Percentiles rank a stretch among this genome's conserved stretches.
These are phyloP conservation scores for Pristionchus arcanus DNA, from an alignment of 2,888 invertebrate genomes.

Conservation along the genomic window DNA sequence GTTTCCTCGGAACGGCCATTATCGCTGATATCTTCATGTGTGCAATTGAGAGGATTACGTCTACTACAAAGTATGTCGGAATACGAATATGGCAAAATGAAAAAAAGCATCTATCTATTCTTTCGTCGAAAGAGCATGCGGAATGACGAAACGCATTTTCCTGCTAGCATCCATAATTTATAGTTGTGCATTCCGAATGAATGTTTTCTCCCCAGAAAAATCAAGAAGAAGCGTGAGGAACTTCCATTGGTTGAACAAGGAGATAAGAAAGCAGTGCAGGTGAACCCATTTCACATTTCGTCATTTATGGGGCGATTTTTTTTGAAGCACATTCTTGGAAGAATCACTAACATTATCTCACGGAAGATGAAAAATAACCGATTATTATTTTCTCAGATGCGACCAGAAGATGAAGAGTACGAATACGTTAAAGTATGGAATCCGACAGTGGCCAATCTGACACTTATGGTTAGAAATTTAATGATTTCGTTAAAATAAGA, in stretches of 20 bases:
- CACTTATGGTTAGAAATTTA: slow-evolving; percentile 80
- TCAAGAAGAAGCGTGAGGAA: slow-evolving; percentile 22
- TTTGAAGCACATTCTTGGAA: too few species aligned
- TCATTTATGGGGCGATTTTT: too few species aligned
- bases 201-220: slow-evolving; percentile 8
- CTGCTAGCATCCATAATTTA: too few species aligned
- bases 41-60: slow-evolving; percentile 83
- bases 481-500: too few species aligned
- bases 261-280: background rate
- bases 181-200: too few species aligned
- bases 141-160: too few species aligned
- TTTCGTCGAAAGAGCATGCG: too few species aligned
- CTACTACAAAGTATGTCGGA: slow-evolving; percentile 60
- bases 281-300: background rate
- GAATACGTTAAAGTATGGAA: slow-evolving; percentile 85
- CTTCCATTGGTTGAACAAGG: slow-evolving; percentile 22
- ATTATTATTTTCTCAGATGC: too few species aligned
- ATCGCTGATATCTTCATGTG: slow-evolving; percentile 84
- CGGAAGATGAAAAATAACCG: too few species aligned
- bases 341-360: too few species aligned
- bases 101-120: background rate
- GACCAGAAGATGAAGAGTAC: slow-evolving; percentile 73
- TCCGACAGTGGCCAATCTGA: slow-evolving; percentile 83
- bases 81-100: background rate
- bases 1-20: slow-evolving; percentile 83